Percentiles rank a stretch among this genome's conserved stretches.
Evolutionary conservation across 2,113 vertebrate species (phyloP).

Genomic region (Phrynocephalus versicolor): DNA sequence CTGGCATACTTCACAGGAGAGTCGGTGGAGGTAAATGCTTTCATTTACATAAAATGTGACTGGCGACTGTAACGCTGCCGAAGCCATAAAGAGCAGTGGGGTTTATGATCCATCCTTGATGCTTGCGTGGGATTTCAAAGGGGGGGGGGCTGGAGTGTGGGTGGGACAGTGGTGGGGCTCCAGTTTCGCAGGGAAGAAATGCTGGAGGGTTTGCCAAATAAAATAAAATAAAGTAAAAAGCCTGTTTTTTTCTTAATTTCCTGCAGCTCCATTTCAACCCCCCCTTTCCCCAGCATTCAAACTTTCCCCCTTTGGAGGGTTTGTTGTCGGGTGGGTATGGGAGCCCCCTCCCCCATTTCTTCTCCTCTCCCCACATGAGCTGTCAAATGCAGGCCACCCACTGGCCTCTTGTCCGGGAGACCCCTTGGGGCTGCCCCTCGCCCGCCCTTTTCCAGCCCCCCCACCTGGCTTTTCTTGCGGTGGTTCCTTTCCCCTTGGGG

Average conservation of each 20-base stretch:
- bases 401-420: no score
- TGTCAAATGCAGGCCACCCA: no score
- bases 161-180: conserved; percentile 50
- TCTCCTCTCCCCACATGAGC: no score
- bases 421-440: no score
- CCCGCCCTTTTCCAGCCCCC: background rate
- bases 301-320: conserved; percentile 16
- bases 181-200: conserved; percentile 47
- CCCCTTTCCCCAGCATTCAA: conserved; percentile 29
- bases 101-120: conserved; percentile 73
- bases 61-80: conserved; percentile 71
- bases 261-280: background rate
- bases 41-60: conserved; percentile 71
- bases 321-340: no score
- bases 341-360: background rate
- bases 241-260: background rate
- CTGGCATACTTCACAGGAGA: conserved; percentile 67
- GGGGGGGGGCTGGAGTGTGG: conserved; percentile 6
- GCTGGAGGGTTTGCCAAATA: conserved; percentile 41
- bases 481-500: no score
- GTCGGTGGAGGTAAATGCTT: conserved; percentile 73
- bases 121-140: conserved; percentile 65
- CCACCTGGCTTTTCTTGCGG: no score
- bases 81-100: conserved; percentile 69
- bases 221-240: no score